Evolutionary conservation across 1,140 invertebrate genomes (phyloP).

Genomic region (Hyles euphorbiae): DNA sequence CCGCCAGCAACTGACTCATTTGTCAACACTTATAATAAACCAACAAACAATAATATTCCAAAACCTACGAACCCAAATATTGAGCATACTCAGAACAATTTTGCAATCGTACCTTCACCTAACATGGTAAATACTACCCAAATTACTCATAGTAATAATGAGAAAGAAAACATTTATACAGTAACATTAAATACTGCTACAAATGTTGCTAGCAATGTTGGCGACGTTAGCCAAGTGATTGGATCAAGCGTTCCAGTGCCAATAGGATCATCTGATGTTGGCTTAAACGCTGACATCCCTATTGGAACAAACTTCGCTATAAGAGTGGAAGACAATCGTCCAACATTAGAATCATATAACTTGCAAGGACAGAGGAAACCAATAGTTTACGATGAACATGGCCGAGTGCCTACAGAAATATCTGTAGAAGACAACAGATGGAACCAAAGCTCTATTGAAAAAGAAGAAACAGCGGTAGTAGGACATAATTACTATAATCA

Average conservation of each 20-base stretch:
- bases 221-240: conserved; percentile 40
- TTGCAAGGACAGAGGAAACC: conserved; percentile 43
- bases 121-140: conserved; percentile 41
- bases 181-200: conserved; percentile 55
- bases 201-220: conserved; percentile 42
- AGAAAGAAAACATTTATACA: conserved; percentile 46
- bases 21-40: conserved; percentile 20
- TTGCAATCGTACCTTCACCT: conserved; percentile 27
- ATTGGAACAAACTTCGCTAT: conserved; percentile 73
- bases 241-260: conserved; percentile 55
- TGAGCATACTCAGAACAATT: conserved; percentile 20
- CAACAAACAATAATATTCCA: conserved; percentile 23
- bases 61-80: background rate
- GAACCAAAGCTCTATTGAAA: conserved; percentile 41
- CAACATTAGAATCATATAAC: conserved; percentile 47
- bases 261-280: conserved; percentile 39
- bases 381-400: conserved; percentile 33
- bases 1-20: conserved; percentile 27
- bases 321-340: conserved; percentile 60
- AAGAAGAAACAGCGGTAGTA: conserved; percentile 21
- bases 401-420: conserved; percentile 30
- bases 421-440: conserved; percentile 50
- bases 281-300: conserved; percentile 65
- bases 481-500: conserved; percentile 29
- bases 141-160: conserved; percentile 19